Base-by-base conservation (phyloP, 2,888 invertebrate species). In the Prosapia bicincta region DNA sequence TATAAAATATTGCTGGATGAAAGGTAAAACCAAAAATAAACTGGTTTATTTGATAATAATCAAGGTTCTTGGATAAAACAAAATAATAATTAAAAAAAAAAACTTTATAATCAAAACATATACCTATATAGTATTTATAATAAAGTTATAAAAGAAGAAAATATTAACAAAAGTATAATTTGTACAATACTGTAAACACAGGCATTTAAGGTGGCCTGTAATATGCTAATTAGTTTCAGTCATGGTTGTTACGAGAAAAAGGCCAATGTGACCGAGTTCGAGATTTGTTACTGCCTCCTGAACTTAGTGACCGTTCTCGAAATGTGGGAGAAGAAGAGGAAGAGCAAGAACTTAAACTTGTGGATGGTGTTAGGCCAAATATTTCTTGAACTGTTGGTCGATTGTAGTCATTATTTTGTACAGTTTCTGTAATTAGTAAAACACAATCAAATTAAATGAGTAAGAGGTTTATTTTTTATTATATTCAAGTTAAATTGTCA, bases 331-430 rank as follows among this genome's bases (percentile, higher is more conserved):
- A 85, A 72, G 84, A 84, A 1, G 83, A 83, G 0, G 85, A 85
- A 69, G 85, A 84, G 79, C 85, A 85, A 70, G 85, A 85, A 79
- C 85, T 85, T 26, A 85, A 81, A 80, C 85, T 85, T 5, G 85
- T 85, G 43, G 85, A 85, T 13, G 85, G 84, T 65, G 86, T 85
- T 69, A 86, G 83, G 69, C 85, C 85, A 79, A 86, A 86, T 65
- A 86, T 85, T 80, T 86, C 86, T 76, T 86, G 86, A 23, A 86
- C 86, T 25, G 85, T 85, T 74, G 86, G 85, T 73, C 86, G 83
- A 54, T 79, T 78, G 75, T 83, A 78, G 70, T 83, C 83, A 66
- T 83, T 83, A 38, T 83, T 79, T 77, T 83, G 83, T 38, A 85
- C 82, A 69, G 84, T 83, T 81, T 85, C 84, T 85, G 80, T 7